Evolutionary conservation across 2,888 invertebrate genomes (phyloP), one percentile per base, ranked within the genome.

Genomic region (Ectemnius lituratus): DNA sequence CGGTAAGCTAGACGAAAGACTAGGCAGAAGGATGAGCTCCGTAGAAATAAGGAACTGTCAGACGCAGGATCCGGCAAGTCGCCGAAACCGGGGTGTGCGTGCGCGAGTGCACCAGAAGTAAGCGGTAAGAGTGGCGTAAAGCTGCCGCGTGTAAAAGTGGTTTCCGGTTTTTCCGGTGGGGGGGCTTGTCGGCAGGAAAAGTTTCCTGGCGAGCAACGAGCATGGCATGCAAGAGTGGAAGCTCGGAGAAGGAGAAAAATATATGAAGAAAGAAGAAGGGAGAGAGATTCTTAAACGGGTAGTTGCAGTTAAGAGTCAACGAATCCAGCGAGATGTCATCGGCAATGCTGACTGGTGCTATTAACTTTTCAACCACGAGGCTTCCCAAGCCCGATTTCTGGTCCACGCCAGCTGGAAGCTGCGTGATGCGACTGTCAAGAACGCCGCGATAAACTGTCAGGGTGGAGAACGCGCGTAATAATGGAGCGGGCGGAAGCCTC

Each of bases 311-410:
- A 20, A 58, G 20, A 14, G 23, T 60, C 11, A 60, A 20, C 46
- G 46, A 59, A 52, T 47, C 47, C 47, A 45, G 45, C 62, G 62
- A 70, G 62, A 70, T 49, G 61, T 66, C 62, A 70, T 16, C 11
- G 14, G 70, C 62, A 71, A 72, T 71, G 67, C 75, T 71, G 69
- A 76, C 75, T 68, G 73, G 71, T 61, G 69, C 74, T 79, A 79
- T 81, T 77, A 79, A 81, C 75, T 81, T 81, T 77, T 77, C 79
- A 79, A 70, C 52, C n/a, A 61, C 58, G 28, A 58, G 46, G 49
- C 62, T n/a, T n/a, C 46, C 18, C 47, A 2, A 4, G 13, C 62
- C 46, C 45, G 52, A 73, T 73, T 70, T 65, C 60, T 73, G 64
- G 64, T 70, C 62, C 46, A 13, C 45, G 46, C 14, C 18, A 45